Conservation (phyloP, 1,140 invertebrate species). For the Papilio aristodemus region DNA sequence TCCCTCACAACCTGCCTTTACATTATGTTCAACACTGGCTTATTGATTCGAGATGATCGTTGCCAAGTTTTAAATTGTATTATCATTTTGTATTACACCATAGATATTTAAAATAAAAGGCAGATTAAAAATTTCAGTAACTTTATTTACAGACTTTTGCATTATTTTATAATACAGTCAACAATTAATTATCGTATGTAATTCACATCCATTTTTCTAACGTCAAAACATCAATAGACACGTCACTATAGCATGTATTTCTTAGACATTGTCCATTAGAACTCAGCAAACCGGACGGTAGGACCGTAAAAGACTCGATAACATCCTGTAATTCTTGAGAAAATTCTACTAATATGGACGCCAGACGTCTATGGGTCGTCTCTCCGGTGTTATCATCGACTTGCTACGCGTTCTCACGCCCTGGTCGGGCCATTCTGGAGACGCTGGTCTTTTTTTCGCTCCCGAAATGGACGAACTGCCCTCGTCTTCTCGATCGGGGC, state of each 20-base stretch:
- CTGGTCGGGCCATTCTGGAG: slow-evolving; percentile 69
- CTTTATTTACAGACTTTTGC: slow-evolving; percentile 77
- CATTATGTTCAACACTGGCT: slow-evolving; percentile 54
- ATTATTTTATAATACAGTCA: slow-evolving; percentile 78
- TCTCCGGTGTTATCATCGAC: slow-evolving; percentile 68
- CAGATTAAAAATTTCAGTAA: slow-evolving; percentile 71
- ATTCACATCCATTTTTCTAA: slow-evolving; percentile 78
- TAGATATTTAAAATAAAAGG: slow-evolving; percentile 40
- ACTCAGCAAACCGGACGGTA: slow-evolving; percentile 54
- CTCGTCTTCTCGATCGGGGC: slow-evolving; percentile 71
- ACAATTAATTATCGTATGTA: slow-evolving; percentile 75
- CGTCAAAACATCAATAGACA: slow-evolving; percentile 72
- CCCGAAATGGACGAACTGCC: slow-evolving; percentile 66
- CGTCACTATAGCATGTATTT: slow-evolving; percentile 62
- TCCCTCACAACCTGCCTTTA: slow-evolving; percentile 51
- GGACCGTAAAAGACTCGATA: slow-evolving; percentile 40
- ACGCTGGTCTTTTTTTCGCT: slow-evolving; percentile 72
- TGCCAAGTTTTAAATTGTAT: slow-evolving; percentile 56
- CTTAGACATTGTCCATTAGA: slow-evolving; percentile 45
- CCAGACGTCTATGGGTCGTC: slow-evolving; percentile 81
- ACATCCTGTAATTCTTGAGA: slow-evolving; percentile 42
- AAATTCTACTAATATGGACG: slow-evolving; percentile 78
- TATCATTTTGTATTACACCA: slow-evolving; percentile 34
- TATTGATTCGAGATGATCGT: slow-evolving; percentile 54
- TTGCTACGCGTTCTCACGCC: slow-evolving; percentile 73